Evolutionary conservation across 2,113 vertebrate genomes (phyloP), one percentile per base, ranked within the genome.

Genomic region (Haemorhous mexicanus): DNA sequence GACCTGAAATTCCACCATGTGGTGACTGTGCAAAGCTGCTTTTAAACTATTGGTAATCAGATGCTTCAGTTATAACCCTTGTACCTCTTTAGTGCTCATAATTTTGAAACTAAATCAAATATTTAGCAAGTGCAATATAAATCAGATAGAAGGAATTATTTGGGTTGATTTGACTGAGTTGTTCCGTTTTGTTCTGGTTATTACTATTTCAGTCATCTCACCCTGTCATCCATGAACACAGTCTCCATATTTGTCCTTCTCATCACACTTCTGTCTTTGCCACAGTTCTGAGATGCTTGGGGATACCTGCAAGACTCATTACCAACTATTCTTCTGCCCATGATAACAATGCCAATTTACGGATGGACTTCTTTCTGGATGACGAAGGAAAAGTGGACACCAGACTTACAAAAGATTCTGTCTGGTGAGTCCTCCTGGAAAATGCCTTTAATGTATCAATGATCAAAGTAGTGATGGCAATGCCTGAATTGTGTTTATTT

Each of bases 241-340:
- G 8, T 50, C 68, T 50, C 85, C 4, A 1, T 77, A 49, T 72
- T 53, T 72, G 27, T 83, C 23, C 23, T 79, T 88, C 72, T 87
- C 32, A 37, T 50, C 58, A 32, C 33, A 32, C 12, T 82, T 77
- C 30, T 78, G 13, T 84, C 50, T 84, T 77, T 69, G 37, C 63
- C 46, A 35, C 90, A 99, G 99, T 99, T 97, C 95, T 99, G 84
- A 98, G 99, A 55, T 99, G 99, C 87, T 93, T 99, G 47, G 99
- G 99, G 16, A 99, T 99, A 93, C 99, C 99, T 23, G 97, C 98
- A 13, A 98, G 99, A 56, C 97, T 99, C 4, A 56, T 99, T 86
- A 99, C 99, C 90, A 99, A 99, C 97, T 99, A 96, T 94, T 99
- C 95, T 97, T 99, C 99, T 27, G 99, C 99, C 67, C 99, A 99